A percentile compares a stretch with the other conserved stretches of the same genome.
Evolutionary conservation across 2,888 invertebrate species (phyloP).

Genomic region (Drosophila mimica): DNA sequence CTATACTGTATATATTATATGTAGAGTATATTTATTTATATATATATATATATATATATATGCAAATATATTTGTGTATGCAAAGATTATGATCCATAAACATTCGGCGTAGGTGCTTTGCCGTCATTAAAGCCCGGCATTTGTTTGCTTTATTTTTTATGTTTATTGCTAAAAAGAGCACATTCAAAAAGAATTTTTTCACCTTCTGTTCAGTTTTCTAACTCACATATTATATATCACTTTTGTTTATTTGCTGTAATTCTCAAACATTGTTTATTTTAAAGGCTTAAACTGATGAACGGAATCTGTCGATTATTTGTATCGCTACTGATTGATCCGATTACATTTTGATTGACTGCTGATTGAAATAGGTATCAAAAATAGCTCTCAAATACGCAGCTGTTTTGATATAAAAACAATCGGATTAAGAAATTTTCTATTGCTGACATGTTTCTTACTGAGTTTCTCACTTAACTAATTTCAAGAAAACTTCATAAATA

Average conservation of each 20-base stretch:
- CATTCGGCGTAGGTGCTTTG: slow-evolving; percentile 19
- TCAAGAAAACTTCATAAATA: background rate
- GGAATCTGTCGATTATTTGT: slow-evolving; percentile 11
- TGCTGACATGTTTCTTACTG: background rate
- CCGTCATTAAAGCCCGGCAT: slow-evolving; percentile 26
- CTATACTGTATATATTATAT: background rate
- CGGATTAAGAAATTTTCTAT: background rate
- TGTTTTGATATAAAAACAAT: background rate
- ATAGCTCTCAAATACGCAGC: background rate
- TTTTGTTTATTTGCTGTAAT: slow-evolving; percentile 44
- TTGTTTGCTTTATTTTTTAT: slow-evolving; percentile 10
- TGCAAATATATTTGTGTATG: background rate
- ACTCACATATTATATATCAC: slow-evolving; percentile 21
- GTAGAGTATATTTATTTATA: background rate
- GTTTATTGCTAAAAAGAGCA: slow-evolving; percentile 19
- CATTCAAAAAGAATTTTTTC: slow-evolving; percentile 20
- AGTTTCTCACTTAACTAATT: background rate
- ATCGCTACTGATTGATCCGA: background rate
- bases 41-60: background rate
- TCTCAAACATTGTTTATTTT: slow-evolving; percentile 41
- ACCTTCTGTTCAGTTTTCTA: slow-evolving; percentile 36
- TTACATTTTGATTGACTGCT: background rate
- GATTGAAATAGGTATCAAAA: background rate
- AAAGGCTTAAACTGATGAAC: slow-evolving; percentile 18
- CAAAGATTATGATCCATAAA: slow-evolving; percentile 11